Base-by-base conservation (phyloP, 2,888 invertebrate species). In the Melinopterus prodromus region DNA sequence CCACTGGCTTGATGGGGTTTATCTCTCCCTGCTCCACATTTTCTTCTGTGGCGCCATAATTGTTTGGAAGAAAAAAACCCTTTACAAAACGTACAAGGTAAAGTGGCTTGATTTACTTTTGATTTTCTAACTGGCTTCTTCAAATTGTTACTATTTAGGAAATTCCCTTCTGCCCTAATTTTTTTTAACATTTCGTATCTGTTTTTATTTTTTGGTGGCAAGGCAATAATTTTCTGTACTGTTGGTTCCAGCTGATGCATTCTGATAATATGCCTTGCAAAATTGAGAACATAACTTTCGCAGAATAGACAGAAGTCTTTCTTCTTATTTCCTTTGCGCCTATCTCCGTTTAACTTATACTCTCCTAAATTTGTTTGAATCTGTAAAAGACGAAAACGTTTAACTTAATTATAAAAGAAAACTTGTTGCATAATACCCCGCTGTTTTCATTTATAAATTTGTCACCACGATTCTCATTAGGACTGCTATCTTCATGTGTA, bases 11-110 rank as follows among this genome's bases (percentile, higher is more conserved):
- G 80, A 74, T 79, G 78, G 37, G 35, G 16, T 37, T 74, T 76
- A 6, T 77, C 71, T 12, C 7, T 77, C 12, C n/a, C 6, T 6
- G 16, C 53, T 15, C 5, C n/a, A 79, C 83, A 83, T 77, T 79
- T 79, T 71, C 83, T 84, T 82, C 81, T 83, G 74, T 85, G 84
- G 26, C 83, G 71, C 78, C 81, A 84, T 26, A 85, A 79, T 15
- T 80, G 78, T 79, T 83, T 84, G 26, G 81, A 35, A 2, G 83
- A 81, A 82, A 81, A 85, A 77, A 82, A 85, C 6, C 85, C 85
- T 15, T 84, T 77, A 79, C 85, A 85, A 77, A 83, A 71, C 70
- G 26, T 70, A 77, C 84, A 85, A 6, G 84, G 83, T 69, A 83
- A 53, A 69, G 80, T 6, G 36, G 77, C 70, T 37, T 38, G 16